Evolutionary conservation across 2,797 vertebrate species (phyloP), one percentile per base, ranked within the genome.

Genomic region (Anas acuta): DNA sequence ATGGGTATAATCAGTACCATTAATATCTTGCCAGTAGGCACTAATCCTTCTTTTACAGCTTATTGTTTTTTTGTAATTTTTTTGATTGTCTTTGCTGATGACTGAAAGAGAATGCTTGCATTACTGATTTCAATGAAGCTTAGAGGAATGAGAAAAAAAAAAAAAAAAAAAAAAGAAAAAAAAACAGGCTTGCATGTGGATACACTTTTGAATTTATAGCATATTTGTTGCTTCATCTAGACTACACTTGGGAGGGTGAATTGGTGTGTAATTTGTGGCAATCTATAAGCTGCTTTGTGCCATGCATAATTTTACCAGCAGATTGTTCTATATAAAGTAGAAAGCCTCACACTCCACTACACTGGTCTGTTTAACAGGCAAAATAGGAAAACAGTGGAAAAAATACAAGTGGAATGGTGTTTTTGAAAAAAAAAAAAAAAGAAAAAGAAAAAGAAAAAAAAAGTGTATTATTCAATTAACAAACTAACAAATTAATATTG

Each of bases 11-110:
- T 88, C 91, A 82, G 64, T 22, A 39, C 35, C 56, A 88, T 87
- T 86, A 89, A 75, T 93, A 88, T 61, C 62, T 81, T 91, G 30
- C 70, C 82, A 84, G 77, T 86, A 92, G n/a, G 14, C 64, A 71
- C 39, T 91, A 91, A 86, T 71, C 22, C 53, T 88, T 58, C 30
- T 86, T 93, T 84, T 76, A 51, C 18, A 57, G 15, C 37, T 84
- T 88, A 73, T 41, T 92, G 16, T 6, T 56, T 87, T 62, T 62
- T 53, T 67, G 35, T 64, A 47, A 77, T 91, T 35, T 92, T 94
- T 91, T 71, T 56, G 49, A 8, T 86, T 93, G 66, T 88, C 15
- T 92, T 87, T 89, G 21, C 26, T 66, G 56, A 6, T 84, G 60
- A 88, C 79, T 90, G 83, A 71, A 94, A 84, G 43, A 88, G 74